Base-by-base conservation (phyloP, 2,113 vertebrate species). In the Anguilla japonica region DNA sequence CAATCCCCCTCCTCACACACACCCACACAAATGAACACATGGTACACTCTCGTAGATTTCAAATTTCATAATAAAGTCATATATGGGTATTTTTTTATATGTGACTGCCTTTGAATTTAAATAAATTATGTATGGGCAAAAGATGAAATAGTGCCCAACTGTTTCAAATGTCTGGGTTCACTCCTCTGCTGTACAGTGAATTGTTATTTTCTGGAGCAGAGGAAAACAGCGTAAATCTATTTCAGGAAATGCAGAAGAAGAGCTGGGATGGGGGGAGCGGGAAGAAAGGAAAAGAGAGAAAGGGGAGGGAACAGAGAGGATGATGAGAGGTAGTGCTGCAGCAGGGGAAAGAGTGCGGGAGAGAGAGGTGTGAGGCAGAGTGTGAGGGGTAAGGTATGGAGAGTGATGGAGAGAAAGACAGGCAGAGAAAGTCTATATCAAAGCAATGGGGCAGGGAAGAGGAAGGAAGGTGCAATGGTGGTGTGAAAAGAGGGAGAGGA, bases 201-300 rank as follows among this genome's bases (percentile, higher is more conserved):
- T 75, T 75, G 71, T 75, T 75, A 29, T 75, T 75, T 75, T 75
- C 71, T 75, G 71, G n/a, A 75, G 26, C 71, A 34, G 71, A 75
- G 71, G 0, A 75, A 75, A 34, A 34, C n/a, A 13, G 71, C 71
- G 11, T 75, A n/a, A 75, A n/a, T 75, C 71, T 75, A 75, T 75
- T 75, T 75, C 71, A 75, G 71, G 71, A 75, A 75, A 75, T 29
- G 71, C 71, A n/a, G 71, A 34, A 34, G 71, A 75, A 75, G 26
- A 75, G 71, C 71, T 13, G n/a, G n/a, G 71, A 75, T 29, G 26
- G n/a, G 71, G 26, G 71, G 29, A 75, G 71, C 6, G 71, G 71
- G 71, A n/a, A 13, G 71, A 75, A 26, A 63, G 60, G 18, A 22
- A 18, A 22, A 34, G 40, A 29, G n/a, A 14, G 18, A 83, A 60